These are phyloP conservation scores for Tanypteryx hageni DNA, from an alignment of 2,888 invertebrate species.

Conservation along the genomic window DNA sequence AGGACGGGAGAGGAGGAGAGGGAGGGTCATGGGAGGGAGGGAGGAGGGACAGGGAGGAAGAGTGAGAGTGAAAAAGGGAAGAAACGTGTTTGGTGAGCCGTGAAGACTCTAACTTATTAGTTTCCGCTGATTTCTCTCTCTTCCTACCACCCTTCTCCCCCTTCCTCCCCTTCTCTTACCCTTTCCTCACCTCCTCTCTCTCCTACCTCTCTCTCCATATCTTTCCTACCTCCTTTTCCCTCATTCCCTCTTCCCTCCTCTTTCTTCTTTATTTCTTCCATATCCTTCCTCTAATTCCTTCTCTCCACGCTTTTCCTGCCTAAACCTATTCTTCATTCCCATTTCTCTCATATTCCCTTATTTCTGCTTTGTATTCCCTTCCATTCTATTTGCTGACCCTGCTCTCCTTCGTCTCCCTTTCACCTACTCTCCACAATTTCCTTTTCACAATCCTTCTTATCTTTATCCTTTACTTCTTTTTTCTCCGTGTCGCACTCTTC, in stretches of 20 bases:
- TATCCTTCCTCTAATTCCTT: background rate
- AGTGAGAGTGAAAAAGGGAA: conserved; percentile 20
- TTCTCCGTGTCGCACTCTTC: background rate
- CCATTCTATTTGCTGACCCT: background rate
- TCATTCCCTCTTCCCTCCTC: background rate
- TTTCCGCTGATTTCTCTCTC: conserved; percentile 48
- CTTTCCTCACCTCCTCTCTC: background rate
- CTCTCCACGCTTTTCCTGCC: background rate
- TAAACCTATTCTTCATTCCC: background rate
- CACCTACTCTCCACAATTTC: background rate
- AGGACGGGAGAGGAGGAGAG: background rate
- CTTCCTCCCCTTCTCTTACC: background rate
- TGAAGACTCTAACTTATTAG: conserved; percentile 64
- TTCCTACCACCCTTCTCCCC: background rate
- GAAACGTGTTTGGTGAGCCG: conserved; percentile 63
- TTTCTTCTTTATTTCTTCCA: too few species aligned
- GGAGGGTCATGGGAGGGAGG: background rate
- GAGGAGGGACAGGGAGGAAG: background rate
- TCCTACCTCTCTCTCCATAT: background rate
- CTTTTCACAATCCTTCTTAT: background rate
- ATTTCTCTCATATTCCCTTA: background rate
- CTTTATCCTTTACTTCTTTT: background rate
- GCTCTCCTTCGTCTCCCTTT: background rate
- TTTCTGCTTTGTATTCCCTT: background rate
- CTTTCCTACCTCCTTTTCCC: background rate